Evolutionary conservation across 2,888 invertebrate species (phyloP), one percentile per base, ranked within the genome.

Genomic region (Drosophila buzzatii): DNA sequence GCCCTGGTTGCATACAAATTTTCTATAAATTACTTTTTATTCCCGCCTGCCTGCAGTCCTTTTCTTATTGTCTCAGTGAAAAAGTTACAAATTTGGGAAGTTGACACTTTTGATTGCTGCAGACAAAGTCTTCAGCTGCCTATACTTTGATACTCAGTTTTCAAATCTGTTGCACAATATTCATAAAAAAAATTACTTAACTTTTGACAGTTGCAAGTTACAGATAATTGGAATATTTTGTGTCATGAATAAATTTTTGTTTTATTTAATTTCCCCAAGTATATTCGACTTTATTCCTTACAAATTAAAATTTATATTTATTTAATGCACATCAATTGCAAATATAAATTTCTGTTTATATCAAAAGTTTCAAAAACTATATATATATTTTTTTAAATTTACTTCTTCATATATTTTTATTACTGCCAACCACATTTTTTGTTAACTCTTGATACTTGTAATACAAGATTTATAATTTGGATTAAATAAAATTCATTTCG

Each of bases 1-100:
- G 45, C 44, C 27, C 57, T 39, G 39, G 8, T 31, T 71, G 78
- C 66, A 72, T 58, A 61, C 49, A 41, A 58, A 56, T 51, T 42
- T 55, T 16, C 42, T 51, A 51, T 44, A 39, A 62, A 33, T 52
- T 44, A 16, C 23, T 33, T 39, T 58, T 59, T 60, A 47, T 41
- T 53, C 35, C n/a, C 42, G 58, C 2, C 55, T 23, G 31, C 33
- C 33, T 35, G 12, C n/a, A 35, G 37, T 14, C n/a, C 1, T 7
- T 7, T 37, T 12, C 35, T 18, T 8, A 23, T 44, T 44, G 44
- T 57, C 44, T 12, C 57, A n/a, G 23, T 16, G 7, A 14, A 37
- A 10, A 45, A 35, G 23, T 35, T 23, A 35, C 35, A 23, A 58
- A 35, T 35, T 12, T 14, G 7, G 35, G n/a, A 33, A 35, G 37